Evolutionary conservation across 2,113 vertebrate species (phyloP), one percentile per base, ranked within the genome.

Genomic region (Takifugu bimaculatus): DNA sequence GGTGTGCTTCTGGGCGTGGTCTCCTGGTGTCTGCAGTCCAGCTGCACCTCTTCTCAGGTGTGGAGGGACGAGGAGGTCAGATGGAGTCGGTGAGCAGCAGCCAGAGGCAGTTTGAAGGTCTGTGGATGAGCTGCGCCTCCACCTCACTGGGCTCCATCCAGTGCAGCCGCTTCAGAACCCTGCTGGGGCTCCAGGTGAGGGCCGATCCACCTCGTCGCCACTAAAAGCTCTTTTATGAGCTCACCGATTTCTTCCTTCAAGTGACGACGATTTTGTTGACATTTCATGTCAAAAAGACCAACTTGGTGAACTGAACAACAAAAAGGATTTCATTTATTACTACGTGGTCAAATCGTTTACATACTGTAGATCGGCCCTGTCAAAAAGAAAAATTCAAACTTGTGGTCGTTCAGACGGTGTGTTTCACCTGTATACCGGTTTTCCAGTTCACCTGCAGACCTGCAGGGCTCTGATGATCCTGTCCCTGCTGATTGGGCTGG

Each of bases 401-500:
- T n/a, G 35, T 35, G 32, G 14, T 1, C 4, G 0, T n/a, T 14
- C 4, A 15, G 14, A 15, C 13, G 13, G 5, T 14, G 48, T 13
- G 47, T 27, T 15, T 10, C 12, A 14, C 3, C 4, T 53, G 51
- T 15, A 4, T 11, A 3, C 14, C 2, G 13, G 28, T n/a, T 26
- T 13, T 10, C 13, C 68, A 96, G 94, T 25, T 57, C 80, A 93
- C 15, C 50, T 94, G 50, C 94, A 95, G 85, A 85, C 77, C 70
- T 95, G 93, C 70, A 88, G 94, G n/a, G 93, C 92, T 45, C 84
- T 96, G 82, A 94, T 96, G 93, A 91, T 95, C 60, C 12, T 83
- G 47, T 89, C 94, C 25, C 85, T 95, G 47, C 35, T 96, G 47
- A 49, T 93, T 67, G 90, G 93, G 1, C 71, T 95, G 39, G n/a